These are phyloP conservation scores for Tinea trinotella DNA, from an alignment of 2,888 invertebrate species.

Conservation along the genomic window DNA sequence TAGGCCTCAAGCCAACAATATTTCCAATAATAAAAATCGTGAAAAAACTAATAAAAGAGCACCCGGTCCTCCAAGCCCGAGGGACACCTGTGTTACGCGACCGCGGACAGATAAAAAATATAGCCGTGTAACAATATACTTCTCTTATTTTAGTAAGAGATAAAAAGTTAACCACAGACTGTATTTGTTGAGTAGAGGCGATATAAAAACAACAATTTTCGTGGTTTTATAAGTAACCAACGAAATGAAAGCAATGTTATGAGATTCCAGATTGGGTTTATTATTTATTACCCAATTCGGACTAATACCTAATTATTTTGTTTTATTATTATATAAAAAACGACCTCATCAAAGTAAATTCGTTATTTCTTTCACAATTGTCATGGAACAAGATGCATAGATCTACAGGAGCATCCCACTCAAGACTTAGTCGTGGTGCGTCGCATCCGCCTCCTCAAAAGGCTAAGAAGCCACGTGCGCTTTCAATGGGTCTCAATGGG, in stretches of 20 bases:
- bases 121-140: constrained; percentile 23
- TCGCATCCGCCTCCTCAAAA: constrained; percentile 44
- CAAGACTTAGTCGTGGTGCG: constrained; percentile 9
- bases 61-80: constrained; percentile 12
- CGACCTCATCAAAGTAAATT: no score
- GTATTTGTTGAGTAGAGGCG: constrained; percentile 11
- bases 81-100: constrained; percentile 59
- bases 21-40: constrained; percentile 16
- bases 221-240: neutral
- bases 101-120: constrained; percentile 38
- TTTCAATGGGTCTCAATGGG: constrained; percentile 39
- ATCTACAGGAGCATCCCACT: constrained; percentile 17
- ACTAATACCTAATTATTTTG: no score
- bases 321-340: no score
- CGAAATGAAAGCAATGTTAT: neutral
- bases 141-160: constrained; percentile 29
- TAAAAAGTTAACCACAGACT: constrained; percentile 10
- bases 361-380: no score
- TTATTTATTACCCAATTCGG: no score
- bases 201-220: neutral
- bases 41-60: constrained; percentile 12
- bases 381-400: neutral
- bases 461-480: constrained; percentile 49
- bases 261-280: no score
- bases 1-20: constrained; percentile 6